Base-by-base conservation (phyloP, 1,140 invertebrate genomes). In the Eurosta solidaginis region DNA sequence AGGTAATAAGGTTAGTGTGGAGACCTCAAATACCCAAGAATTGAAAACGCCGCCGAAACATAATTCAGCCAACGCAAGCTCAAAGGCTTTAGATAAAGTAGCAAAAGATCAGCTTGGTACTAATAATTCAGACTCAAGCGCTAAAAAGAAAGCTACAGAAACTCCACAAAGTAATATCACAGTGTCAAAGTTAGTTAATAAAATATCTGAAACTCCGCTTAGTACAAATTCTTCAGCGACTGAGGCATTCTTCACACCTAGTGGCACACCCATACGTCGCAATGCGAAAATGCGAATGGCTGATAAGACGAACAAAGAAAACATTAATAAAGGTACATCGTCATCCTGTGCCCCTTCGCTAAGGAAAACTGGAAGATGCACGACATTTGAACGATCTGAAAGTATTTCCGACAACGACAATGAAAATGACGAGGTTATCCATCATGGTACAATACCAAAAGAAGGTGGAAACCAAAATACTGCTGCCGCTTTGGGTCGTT, bases 191-290 rank as follows among this genome's bases (percentile, higher is more conserved):
- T n/a, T n/a, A n/a, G n/a, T n/a, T n/a, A n/a, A n/a, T n/a, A n/a
- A n/a, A n/a, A n/a, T n/a, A n/a, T n/a, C n/a, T n/a, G n/a, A n/a
- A n/a, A n/a, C n/a, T n/a, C 20, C 74, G 36, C 42, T 49, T 25
- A 40, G 36, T n/a, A 44, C 40, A 27, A 54, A 78, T 52, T 77
- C 76, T 77, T 77, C 84, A 1, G 78, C 76, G 0, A 79, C 75
- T 27, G 85, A 87, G 6, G 77, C 81, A 0, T 87, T 87, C 33
- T 87, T 81, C 52, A 87, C 85, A 1, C 85, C 85, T 0, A 84
- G 78, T 80, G 73, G 77, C 33, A 79, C 80, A 3, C 81, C 78
- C 2, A 63, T 63, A 45, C 75, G 74, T 12, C 49, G 33, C 33
- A 59, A 33, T 59, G 74, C 40, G 36, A 73, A 22, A 25, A 12